Evolutionary conservation across 2,888 invertebrate genomes (phyloP), one percentile per base, ranked within the genome.

Genomic region (Meganola albula): DNA sequence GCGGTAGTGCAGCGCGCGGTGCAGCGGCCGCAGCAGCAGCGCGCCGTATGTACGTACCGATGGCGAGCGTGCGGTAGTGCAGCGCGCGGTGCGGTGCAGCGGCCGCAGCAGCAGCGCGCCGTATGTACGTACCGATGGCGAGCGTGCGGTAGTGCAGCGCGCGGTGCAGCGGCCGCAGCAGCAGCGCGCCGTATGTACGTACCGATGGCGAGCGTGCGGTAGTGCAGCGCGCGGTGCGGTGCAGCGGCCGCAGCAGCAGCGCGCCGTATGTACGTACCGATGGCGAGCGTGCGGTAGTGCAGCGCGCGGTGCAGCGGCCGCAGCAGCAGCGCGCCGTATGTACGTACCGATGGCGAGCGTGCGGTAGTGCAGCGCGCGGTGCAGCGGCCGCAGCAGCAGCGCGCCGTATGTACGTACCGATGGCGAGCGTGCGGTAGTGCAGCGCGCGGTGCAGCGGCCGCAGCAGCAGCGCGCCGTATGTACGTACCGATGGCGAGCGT

Each of bases 291-390:
- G 16, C 6, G 4, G 85, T 61, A 95, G 91, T 37, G 92, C 90
- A 26, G 92, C 92, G 29, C 96, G 78, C 96, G 88, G 74, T 95
- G 93, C 9, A 94, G 79, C 2, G 96, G 96, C 69, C 95, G 94
- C 39, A 96, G 78, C 12, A 96, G 85, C 61, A 96, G 91, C n/a
- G 95, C 42, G 96, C 82, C 69, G 26, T 20, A 9, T n/a, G 96
- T 95, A 42, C 96, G 24, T 10, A n/a, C 3, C 23, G 23, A 8
- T 91, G 41, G 95, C 77, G 58, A 95, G 86, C 50, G 89, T 86
- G 69, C 92, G 91, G 77, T 95, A 95, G 68, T 95, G 94, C 21
- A 94, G 78, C 40, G 96, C 76, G 40, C 96, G 88, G 74, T 95
- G 93, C n/a, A 94, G 79, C 3, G 96, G 96, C 69, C 95, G 94